Evolutionary conservation across 2,888 invertebrate species (phyloP).

Genomic region (Mantis religiosa): DNA sequence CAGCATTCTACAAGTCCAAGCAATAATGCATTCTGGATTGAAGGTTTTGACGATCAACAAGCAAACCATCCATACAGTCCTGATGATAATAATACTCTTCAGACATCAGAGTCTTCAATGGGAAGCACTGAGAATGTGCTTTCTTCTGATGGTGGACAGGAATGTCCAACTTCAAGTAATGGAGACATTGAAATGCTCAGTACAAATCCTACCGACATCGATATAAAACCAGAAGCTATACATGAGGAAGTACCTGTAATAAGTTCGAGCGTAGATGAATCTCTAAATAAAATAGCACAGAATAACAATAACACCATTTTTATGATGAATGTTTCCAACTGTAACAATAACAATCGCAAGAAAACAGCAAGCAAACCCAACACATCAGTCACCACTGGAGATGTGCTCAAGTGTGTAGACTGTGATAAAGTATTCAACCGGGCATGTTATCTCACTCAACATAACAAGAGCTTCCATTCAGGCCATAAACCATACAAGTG

Average conservation of each 20-base stretch:
- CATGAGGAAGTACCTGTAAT: background rate
- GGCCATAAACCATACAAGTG: conserved; percentile 85
- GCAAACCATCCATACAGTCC: background rate
- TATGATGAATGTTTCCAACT: background rate
- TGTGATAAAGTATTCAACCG: conserved; percentile 83
- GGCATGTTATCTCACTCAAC: conserved; percentile 84
- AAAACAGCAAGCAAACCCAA: conserved; percentile 37
- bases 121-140: background rate
- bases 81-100: background rate
- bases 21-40: background rate
- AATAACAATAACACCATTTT: conserved; percentile 11
- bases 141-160: background rate
- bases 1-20: background rate
- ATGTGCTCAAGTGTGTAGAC: conserved; percentile 61
- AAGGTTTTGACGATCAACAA: background rate
- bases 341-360: conserved; percentile 30
- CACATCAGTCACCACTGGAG: conserved; percentile 35
- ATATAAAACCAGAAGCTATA: background rate
- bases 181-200: background rate
- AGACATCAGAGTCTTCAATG: background rate
- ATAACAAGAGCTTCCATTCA: conserved; percentile 84
- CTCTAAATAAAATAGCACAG: conserved; percentile 9
- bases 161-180: background rate
- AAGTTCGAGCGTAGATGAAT: background rate
- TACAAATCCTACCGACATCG: background rate